phyloP scores from a whole-genome alignment of 2,797 vertebrate species.

The Arrhamphus sclerolepis region DNA sequence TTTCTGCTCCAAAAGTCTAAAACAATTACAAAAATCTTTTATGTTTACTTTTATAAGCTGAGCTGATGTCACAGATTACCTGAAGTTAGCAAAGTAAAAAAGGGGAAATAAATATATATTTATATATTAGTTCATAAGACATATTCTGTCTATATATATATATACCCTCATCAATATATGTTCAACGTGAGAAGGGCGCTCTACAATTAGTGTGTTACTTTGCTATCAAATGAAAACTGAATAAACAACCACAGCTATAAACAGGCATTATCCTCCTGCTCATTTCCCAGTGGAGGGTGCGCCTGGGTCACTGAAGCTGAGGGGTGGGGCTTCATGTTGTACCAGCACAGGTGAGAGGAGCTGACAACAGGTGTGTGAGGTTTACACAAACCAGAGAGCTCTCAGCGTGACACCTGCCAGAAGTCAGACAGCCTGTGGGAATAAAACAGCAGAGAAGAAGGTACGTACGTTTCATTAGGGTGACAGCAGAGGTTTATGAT shows the following conservation, averaged over 20 bases:
- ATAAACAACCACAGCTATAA: constrained; percentile 3
- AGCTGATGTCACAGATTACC: too few relatives aligned
- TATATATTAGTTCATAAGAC: too few relatives aligned
- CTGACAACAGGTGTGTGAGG: constrained; percentile 56
- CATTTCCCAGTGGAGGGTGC: constrained; percentile 23
- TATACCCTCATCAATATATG: not conserved
- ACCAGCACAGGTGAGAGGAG: constrained; percentile 26
- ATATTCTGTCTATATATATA: not conserved
- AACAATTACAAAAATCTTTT: not conserved
- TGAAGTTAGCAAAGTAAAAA: too few relatives aligned
- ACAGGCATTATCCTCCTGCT: constrained; percentile 21
- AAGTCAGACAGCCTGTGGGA: constrained; percentile 18
- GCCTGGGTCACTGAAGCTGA: constrained; percentile 27
- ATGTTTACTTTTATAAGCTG: too few relatives aligned
- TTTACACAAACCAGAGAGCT: constrained; percentile 33
- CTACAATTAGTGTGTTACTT: not conserved
- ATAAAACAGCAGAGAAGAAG: constrained; percentile 27
- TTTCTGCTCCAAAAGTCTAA: not conserved
- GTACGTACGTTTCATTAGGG: too few relatives aligned
- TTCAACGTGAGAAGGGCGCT: not conserved
- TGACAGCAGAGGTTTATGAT: too few relatives aligned
- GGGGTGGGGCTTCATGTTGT: constrained; percentile 56
- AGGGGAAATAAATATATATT: too few relatives aligned
- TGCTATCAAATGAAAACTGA: constrained; percentile 1
- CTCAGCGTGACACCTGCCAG: constrained; percentile 17